Conservation (phyloP, 30 jellyfish, hydroid and myxozoan genomes). For the Aurelia aurita complex sp. Pacific region DNA sequence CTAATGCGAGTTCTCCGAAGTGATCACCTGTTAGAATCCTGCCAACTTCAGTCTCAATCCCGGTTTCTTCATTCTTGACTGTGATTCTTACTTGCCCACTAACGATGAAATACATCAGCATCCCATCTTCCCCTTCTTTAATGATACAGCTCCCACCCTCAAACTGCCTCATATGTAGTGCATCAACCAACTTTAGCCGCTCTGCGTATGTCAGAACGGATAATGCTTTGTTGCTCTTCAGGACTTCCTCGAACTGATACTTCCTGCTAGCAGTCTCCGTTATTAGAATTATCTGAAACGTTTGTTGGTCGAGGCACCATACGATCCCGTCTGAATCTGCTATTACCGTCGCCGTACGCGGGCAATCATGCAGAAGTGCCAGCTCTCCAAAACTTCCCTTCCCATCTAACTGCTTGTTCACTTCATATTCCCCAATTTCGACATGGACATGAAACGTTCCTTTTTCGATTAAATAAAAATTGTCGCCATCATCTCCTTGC, state of each 20-base stretch:
- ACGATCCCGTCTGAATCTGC: conserved; percentile 76
- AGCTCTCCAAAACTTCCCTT: conserved; percentile 95
- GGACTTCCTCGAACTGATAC: conserved; percentile 60
- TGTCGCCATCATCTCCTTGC: conserved; percentile 97
- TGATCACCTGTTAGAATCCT: conserved; percentile 60
- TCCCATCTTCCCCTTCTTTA: conserved; percentile 65
- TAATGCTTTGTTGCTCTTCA: conserved; percentile 57
- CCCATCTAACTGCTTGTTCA: conserved; percentile 66
- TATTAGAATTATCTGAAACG: conserved; percentile 74
- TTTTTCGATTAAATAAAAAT: conserved; percentile 75
- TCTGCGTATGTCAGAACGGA: conserved; percentile 73
- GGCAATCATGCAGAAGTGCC: conserved; percentile 91
- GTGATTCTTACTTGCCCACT: conserved; percentile 76
- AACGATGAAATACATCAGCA: conserved; percentile 76
- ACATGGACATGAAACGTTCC: conserved; percentile 75
- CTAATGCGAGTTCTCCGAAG: conserved; percentile 92
- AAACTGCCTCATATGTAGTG: conserved; percentile 48
- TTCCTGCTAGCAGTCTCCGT: conserved; percentile 71
- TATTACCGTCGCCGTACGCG: conserved; percentile 85
- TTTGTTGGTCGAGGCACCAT: conserved; percentile 92
- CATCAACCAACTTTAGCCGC: conserved; percentile 80
- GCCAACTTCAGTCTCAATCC: conserved; percentile 59
- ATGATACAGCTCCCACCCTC: conserved; percentile 63
- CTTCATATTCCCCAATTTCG: conserved; percentile 48
- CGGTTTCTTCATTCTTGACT: conserved; percentile 27